Base-by-base conservation (phyloP, 2,113 vertebrate genomes). In the Condylura cristata region DNA sequence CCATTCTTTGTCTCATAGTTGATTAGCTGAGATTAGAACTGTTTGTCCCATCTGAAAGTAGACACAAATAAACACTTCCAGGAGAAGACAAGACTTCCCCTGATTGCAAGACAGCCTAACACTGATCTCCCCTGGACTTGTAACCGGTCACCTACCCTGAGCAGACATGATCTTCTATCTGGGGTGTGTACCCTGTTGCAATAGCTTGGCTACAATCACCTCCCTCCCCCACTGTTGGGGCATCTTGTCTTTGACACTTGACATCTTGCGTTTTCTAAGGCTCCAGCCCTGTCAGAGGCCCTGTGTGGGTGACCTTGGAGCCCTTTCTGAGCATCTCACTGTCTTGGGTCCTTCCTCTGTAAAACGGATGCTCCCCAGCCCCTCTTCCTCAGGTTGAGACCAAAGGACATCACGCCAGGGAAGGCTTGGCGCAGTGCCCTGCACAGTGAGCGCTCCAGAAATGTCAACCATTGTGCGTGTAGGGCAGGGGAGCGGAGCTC, bases 1-100 rank as follows among this genome's bases (percentile, higher is more conserved):
- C 65, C 56, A 26, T 60, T 80, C 94, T 96, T 96, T 94, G 93
- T 87, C 89, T 46, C 92, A 5, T 5, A 79, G 82, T 60, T 63
- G 71, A 63, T 86, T 90, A 51, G 75, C 60, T 86, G 86, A 92
- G 68, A 53, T 86, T 53, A 82, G 82, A 95, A 78, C n/a, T 14
- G 14, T 61, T 74, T 39, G 63, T 41, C n/a, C 70, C 53, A 8
- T 39, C 46, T 76, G 97, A 75, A 94, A 76, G 48, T 26, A n/a
- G 63, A 61, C 28, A 24, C 51, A 30, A 41, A 71, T 20, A 83
- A 34, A 30, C 58, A n/a, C n/a, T 20, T 28, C 22, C 20, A 56
- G 53, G 53, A 56, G 18, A 22, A 56, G 53, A 48, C 24, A 51
- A 37, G 48, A 63, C 37, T 32, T 65, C 34, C 46, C 24, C 46